A percentile compares a stretch with the other conserved stretches of the same genome.
Conservation (phyloP, 2,888 invertebrate species). For the Sphinx pinastri region DNA sequence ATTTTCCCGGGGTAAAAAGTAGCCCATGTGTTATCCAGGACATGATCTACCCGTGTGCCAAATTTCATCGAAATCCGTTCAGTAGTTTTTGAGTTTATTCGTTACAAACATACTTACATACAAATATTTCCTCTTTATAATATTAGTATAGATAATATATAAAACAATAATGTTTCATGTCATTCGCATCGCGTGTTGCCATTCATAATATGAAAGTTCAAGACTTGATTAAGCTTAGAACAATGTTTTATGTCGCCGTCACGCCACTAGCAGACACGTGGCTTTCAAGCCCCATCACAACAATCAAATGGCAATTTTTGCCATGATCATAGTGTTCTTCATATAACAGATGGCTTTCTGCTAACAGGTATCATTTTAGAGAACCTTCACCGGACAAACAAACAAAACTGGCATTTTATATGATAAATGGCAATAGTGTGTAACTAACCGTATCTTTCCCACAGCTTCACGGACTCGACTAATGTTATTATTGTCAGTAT, state of each 20-base stretch:
- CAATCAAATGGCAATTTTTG: not conserved
- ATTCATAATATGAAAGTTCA: not conserved
- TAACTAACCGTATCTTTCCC: slow-evolving; percentile 49
- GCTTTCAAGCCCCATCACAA: not conserved
- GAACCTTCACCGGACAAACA: slow-evolving; percentile 9
- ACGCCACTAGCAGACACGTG: slow-evolving; percentile 1
- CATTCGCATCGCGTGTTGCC: not conserved
- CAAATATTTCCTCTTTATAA: too few relatives aligned
- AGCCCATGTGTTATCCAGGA: too few relatives aligned
- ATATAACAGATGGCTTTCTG: not conserved
- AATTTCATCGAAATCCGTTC: too few relatives aligned
- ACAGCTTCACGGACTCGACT: slow-evolving; percentile 34
- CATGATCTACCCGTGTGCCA: too few relatives aligned
- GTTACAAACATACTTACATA: too few relatives aligned
- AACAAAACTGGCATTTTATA: slow-evolving; percentile 8
- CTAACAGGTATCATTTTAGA: slow-evolving; percentile 6
- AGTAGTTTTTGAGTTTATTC: too few relatives aligned
- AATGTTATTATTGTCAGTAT: not conserved
- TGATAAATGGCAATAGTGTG: slow-evolving; percentile 33
- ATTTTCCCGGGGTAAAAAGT: too few relatives aligned
- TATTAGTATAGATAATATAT: too few relatives aligned
- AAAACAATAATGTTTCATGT: too few relatives aligned
- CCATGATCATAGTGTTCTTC: not conserved
- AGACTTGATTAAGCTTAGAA: not conserved
- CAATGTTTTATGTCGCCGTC: slow-evolving; percentile 1